Conservation (phyloP, 2,888 invertebrate species). For the Schizaphis graminum region DNA sequence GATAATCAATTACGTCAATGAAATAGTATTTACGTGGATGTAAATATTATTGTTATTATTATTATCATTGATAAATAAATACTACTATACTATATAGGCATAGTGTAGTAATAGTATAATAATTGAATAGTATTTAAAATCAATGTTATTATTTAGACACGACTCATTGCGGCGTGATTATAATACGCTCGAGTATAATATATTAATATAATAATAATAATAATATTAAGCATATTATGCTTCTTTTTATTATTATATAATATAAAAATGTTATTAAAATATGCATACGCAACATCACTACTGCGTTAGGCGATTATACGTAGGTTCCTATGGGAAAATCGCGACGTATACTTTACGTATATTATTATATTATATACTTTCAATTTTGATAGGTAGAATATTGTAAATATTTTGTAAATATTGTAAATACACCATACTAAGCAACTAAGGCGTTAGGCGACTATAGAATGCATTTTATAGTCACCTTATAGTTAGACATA, state of each 20-base stretch:
- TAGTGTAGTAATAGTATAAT: too few species aligned
- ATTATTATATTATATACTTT: neutral
- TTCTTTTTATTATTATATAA: too few species aligned
- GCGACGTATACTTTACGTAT: neutral
- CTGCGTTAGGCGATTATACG: neutral
- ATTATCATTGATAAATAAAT: too few species aligned
- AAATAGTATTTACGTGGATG: neutral
- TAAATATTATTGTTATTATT: neutral
- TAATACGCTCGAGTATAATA: neutral
- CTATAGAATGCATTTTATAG: too few species aligned
- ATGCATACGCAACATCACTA: neutral
- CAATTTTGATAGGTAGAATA: neutral
- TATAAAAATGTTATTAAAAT: neutral
- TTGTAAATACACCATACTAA: too few species aligned
- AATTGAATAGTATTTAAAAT: too few species aligned
- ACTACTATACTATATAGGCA: too few species aligned
- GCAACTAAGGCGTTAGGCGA: too few species aligned
- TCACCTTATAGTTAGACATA: too few species aligned
- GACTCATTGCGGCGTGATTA: neutral
- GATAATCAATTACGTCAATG: neutral
- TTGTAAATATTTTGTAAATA: too few species aligned
- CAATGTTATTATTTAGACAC: neutral
- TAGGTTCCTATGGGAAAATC: neutral
- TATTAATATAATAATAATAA: too few species aligned
- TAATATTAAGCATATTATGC: too few species aligned